phyloP scores from a whole-genome alignment of 1,140 invertebrate genomes.

The Microplitis demolitor region DNA sequence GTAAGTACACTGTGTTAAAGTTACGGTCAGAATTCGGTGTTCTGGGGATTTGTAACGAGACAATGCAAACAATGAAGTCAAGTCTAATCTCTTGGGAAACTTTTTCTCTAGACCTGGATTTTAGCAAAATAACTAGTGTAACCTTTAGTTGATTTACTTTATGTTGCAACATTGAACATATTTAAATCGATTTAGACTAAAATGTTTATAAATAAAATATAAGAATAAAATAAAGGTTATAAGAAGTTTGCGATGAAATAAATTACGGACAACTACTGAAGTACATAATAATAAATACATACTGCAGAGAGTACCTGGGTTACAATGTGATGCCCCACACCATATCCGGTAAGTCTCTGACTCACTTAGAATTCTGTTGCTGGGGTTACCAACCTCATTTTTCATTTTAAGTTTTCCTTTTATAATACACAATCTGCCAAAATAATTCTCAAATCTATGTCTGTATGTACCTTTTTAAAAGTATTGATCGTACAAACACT shows the following conservation, averaged over 20 bases:
- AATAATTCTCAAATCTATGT: not conserved
- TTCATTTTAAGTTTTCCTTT: not conserved
- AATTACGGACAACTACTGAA: slow-evolving; percentile 9
- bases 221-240: not conserved
- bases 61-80: not conserved
- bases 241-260: not conserved
- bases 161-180: too few species aligned
- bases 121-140: too few species aligned
- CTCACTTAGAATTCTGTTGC: slow-evolving; percentile 14
- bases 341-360: slow-evolving; percentile 14
- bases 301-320: slow-evolving; percentile 1
- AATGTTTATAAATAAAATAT: too few species aligned
- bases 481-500: too few species aligned
- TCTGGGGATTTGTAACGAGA: not conserved
- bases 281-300: slow-evolving; percentile 10
- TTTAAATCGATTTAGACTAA: too few species aligned
- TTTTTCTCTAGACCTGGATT: too few species aligned
- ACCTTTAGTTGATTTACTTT: too few species aligned
- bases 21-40: not conserved
- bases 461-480: too few species aligned
- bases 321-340: not conserved
- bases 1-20: not conserved
- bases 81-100: too few species aligned
- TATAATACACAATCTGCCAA: not conserved
- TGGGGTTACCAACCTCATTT: slow-evolving; percentile 18